Evolutionary conservation across 2,888 invertebrate species (phyloP).

Genomic region (Trileptium ribeirensis): DNA sequence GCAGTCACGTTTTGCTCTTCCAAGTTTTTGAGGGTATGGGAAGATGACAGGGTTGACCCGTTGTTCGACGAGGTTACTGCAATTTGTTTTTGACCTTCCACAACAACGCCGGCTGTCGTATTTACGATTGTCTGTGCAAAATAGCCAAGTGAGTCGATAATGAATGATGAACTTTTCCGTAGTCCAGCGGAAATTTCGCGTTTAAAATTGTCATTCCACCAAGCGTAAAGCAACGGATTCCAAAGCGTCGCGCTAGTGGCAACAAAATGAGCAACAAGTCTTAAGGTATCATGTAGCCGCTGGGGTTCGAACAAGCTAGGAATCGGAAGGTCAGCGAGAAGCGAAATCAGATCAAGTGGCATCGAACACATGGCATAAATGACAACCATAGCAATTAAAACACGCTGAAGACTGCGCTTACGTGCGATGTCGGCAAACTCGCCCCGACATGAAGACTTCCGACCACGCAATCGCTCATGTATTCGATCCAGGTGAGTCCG

Average conservation of each 20-base stretch:
- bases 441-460: neutral
- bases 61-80: too few relatives aligned
- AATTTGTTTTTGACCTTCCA: too few relatives aligned
- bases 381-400: neutral
- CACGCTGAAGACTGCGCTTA: neutral
- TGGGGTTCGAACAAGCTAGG: neutral
- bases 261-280: neutral
- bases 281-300: neutral
- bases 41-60: too few relatives aligned
- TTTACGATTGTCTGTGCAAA: too few relatives aligned
- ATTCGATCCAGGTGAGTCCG: neutral
- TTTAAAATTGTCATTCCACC: constrained; percentile 7
- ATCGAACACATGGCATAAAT: neutral
- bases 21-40: too few relatives aligned
- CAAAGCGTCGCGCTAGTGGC: neutral
- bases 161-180: neutral
- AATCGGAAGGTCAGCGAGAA: neutral
- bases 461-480: neutral
- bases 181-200: neutral
- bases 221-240: neutral
- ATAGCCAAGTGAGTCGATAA: neutral
- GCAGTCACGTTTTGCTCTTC: too few relatives aligned
- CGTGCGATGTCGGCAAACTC: neutral
- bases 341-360: neutral
- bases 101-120: too few relatives aligned